Evolutionary conservation across 2,888 invertebrate genomes (phyloP).

Genomic region (Penaeus monodon): DNA sequence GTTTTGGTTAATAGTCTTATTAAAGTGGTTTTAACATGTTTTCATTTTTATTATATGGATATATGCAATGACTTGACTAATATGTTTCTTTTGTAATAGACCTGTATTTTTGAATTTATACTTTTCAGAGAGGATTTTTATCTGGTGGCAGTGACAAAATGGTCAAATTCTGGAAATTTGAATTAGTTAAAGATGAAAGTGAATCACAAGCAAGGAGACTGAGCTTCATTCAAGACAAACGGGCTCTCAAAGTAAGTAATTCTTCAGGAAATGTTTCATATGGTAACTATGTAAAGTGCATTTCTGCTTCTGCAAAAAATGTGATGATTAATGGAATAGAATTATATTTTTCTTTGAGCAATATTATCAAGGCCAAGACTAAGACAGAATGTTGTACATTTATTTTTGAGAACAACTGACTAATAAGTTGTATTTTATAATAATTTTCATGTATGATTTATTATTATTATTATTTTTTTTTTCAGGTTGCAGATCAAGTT

Average conservation of each 20-base stretch:
- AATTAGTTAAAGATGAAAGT: slow-evolving; percentile 78
- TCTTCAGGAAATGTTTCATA: not conserved
- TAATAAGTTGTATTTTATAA: not conserved
- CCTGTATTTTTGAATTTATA: slow-evolving; percentile 60
- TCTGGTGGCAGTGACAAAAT: slow-evolving; percentile 77
- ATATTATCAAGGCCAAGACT: too few species aligned
- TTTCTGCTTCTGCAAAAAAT: too few species aligned
- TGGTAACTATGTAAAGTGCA: not conserved
- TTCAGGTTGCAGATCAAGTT: slow-evolving; percentile 61
- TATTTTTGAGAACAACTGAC: too few species aligned
- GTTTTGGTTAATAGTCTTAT: too few species aligned
- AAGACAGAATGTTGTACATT: too few species aligned
- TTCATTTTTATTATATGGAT: too few species aligned
- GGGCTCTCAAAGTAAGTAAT: slow-evolving; percentile 56
- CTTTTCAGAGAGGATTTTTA: slow-evolving; percentile 80
- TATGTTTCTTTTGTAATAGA: not conserved
- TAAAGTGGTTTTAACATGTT: too few species aligned
- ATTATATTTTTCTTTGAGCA: too few species aligned
- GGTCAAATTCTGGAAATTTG: slow-evolving; percentile 95
- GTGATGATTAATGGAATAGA: too few species aligned
- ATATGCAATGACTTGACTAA: too few species aligned
- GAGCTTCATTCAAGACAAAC: slow-evolving; percentile 53
- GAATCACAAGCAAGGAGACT: slow-evolving; percentile 72
- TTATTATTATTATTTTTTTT: not conserved
- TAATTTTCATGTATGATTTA: not conserved